Evolutionary conservation across 2,797 vertebrate genomes (phyloP).

Genomic region (Peromyscus nudipes): DNA sequence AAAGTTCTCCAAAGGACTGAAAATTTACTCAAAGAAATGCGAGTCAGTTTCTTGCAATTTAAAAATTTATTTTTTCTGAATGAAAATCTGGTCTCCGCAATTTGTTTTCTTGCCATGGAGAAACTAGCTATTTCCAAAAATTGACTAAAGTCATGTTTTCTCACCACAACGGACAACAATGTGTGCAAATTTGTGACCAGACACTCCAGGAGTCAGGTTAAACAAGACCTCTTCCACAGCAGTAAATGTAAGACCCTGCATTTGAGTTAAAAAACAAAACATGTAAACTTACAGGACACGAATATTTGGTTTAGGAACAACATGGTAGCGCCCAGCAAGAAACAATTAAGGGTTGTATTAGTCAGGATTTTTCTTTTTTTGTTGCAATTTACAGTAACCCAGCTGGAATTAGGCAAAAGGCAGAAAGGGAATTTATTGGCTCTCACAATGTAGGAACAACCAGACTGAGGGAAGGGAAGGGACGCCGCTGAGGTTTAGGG

Average conservation of each 20-base stretch:
- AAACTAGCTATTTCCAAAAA: slow-evolving; percentile 38
- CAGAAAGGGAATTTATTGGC: slow-evolving; percentile 68
- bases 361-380: slow-evolving; percentile 44
- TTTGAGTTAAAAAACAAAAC: slow-evolving; percentile 35
- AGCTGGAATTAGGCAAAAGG: slow-evolving; percentile 75
- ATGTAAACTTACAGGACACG: slow-evolving; percentile 29
- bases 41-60: background rate
- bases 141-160: slow-evolving; percentile 68
- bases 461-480: slow-evolving; percentile 18
- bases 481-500: slow-evolving; percentile 10
- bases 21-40: slow-evolving; percentile 42
- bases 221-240: slow-evolving; percentile 47
- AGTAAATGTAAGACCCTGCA: slow-evolving; percentile 16
- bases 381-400: slow-evolving; percentile 75
- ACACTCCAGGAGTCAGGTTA: slow-evolving; percentile 43
- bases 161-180: slow-evolving; percentile 11
- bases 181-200: slow-evolving; percentile 19
- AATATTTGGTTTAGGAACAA: slow-evolving; percentile 65
- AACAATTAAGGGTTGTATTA: slow-evolving; percentile 71
- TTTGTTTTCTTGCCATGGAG: slow-evolving; percentile 39
- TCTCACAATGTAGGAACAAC: slow-evolving; percentile 74
- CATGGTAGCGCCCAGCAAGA: slow-evolving; percentile 17
- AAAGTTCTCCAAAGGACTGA: background rate
- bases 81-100: slow-evolving; percentile 18
- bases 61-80: slow-evolving; percentile 57